Evolutionary conservation across 2,888 invertebrate genomes (phyloP), one percentile per base, ranked within the genome.

Genomic region (Beris morrisii): DNA sequence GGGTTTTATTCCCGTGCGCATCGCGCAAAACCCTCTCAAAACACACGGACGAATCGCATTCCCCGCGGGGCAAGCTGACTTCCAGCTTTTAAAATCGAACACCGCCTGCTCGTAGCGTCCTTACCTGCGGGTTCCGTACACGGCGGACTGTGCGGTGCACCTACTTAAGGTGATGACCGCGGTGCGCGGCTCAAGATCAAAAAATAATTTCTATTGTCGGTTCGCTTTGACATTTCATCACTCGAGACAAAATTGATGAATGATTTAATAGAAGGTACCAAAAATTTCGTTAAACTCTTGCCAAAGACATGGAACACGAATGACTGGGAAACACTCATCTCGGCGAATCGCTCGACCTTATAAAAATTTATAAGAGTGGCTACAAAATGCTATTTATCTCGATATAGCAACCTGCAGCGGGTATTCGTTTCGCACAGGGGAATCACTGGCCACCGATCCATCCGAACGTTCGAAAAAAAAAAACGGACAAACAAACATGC

Each of bases 241-340:
- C 69, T 69, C 67, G 67, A 57, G 69, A 67, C 69, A 66, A 69
- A 69, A 69, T 69, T 69, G 69, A 69, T 69, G 67, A 69, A 69
- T 69, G 69, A 69, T 69, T 69, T 69, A 69, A 69, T 69, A 69
- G 69, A 69, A 69, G 69, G 61, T 64, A 64, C 69, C 66, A 63
- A 69, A 69, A 69, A 66, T 66, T 68, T 69, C 69, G 66, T 69
- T 66, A 64, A 64, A 66, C 65, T 65, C 54, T 44, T 44, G 28
- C 50, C 38, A 44, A 28, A 11, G 56, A 65, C 56, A 65, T 48
- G 46, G 30, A 44, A 43, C 54, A 44, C 54, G 61, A 52, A 61
- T 61, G 52, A 11, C 46, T 38, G 55, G 55, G 15, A 56, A 38
- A 11, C 38, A 28, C 22, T 52, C 52, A 11, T 13, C 7, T 13